These are phyloP conservation scores for Caenorhabditis japonica DNA, from an alignment of 2,888 invertebrate genomes.

Conservation along the genomic window DNA sequence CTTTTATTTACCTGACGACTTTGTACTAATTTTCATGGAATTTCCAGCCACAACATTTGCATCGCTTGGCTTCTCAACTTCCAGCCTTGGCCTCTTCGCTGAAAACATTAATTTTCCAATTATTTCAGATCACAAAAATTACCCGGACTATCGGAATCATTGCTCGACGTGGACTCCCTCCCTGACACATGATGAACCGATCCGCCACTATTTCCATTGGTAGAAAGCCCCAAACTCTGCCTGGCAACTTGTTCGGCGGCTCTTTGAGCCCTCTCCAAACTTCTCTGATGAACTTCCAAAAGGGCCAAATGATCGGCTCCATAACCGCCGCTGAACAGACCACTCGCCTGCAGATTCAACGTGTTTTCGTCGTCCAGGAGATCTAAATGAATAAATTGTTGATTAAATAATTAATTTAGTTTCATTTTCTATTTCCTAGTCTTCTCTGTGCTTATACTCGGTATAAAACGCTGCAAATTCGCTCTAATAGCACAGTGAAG, in stretches of 20 bases:
- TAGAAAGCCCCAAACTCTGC: constrained; percentile 52
- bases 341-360: constrained; percentile 48
- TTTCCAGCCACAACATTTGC: constrained; percentile 12
- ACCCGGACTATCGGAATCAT: constrained; percentile 61
- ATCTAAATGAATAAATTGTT: constrained; percentile 35
- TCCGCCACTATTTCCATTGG: constrained; percentile 16
- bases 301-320: constrained; percentile 69
- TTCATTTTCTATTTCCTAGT: too few species aligned
- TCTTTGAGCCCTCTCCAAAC: constrained; percentile 70
- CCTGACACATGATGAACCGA: constrained; percentile 46
- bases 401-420: too few species aligned
- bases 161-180: constrained; percentile 67
- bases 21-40: constrained; percentile 36
- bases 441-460: too few species aligned
- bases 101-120: constrained; percentile 1
- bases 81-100: constrained; percentile 36
- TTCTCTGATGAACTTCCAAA: constrained; percentile 73
- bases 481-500: too few species aligned
- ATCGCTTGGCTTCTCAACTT: constrained; percentile 23
- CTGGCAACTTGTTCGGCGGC: constrained; percentile 63
- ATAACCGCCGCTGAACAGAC: constrained; percentile 59
- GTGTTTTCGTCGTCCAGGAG: constrained; percentile 61
- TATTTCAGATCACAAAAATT: background rate
- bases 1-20: constrained; percentile 23
- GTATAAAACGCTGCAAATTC: too few species aligned